A percentile compares a stretch with the other conserved stretches of the same genome.
phyloP scores from a whole-genome alignment of 2,113 vertebrate genomes.

The Nipponia nippon region DNA sequence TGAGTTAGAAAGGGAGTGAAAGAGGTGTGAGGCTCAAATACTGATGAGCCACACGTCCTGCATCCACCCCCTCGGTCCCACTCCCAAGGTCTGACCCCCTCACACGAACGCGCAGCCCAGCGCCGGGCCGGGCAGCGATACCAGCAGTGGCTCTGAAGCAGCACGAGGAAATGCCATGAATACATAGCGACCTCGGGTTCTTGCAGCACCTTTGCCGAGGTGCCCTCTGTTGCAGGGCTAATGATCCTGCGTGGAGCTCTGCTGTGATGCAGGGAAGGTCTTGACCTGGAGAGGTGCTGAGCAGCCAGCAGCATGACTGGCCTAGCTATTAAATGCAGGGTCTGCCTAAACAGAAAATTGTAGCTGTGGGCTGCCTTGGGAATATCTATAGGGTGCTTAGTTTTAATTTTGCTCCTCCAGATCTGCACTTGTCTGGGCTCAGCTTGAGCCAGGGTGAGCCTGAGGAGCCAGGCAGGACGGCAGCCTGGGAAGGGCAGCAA shows the following conservation, averaged over 20 bases:
- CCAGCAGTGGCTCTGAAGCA: background rate
- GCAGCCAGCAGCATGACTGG: background rate
- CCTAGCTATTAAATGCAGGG: background rate
- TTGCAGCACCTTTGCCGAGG: background rate
- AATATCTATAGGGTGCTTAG: background rate
- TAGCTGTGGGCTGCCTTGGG: background rate
- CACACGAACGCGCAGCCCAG: background rate
- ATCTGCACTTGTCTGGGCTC: background rate
- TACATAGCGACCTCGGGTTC: rapidly evolving
- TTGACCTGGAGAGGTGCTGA: background rate
- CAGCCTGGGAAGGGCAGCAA: background rate
- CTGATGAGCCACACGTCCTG: background rate
- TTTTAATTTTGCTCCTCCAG: background rate
- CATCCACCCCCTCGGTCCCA: background rate
- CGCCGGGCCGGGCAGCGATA: background rate
- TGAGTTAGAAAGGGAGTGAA: background rate
- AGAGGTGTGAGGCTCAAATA: background rate
- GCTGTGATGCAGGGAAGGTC: background rate
- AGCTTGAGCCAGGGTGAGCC: background rate
- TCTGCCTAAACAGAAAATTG: background rate
- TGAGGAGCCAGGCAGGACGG: rapidly evolving
- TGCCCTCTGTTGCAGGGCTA: background rate
- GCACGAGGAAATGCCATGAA: background rate
- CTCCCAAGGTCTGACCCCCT: background rate
- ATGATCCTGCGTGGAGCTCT: rapidly evolving